Evolutionary conservation across 2,888 invertebrate genomes (phyloP).

Genomic region (Podabrus alpinus): DNA sequence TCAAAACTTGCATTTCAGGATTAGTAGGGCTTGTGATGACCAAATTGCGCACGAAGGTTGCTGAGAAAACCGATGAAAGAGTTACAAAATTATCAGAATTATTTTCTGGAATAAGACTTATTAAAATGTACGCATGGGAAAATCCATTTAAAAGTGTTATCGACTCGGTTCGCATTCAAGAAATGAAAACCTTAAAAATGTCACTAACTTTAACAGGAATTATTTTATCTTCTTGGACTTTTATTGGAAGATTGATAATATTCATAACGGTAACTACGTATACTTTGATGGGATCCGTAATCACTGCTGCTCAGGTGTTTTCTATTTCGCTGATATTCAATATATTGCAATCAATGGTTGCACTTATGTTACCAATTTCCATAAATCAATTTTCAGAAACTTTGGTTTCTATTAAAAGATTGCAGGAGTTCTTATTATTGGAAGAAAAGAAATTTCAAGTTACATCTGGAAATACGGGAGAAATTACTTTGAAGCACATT

Average conservation of each 20-base stretch:
- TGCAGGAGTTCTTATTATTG: conserved; percentile 61
- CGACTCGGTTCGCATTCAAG: background rate
- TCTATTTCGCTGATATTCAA: background rate
- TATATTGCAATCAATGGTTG: background rate
- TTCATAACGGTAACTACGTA: background rate
- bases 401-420: conserved; percentile 58
- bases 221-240: background rate
- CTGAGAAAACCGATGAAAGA: background rate
- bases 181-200: background rate
- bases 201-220: background rate
- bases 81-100: background rate
- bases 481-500: conserved; percentile 40
- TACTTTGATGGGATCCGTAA: background rate
- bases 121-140: background rate
- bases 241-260: background rate
- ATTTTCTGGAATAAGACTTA: background rate
- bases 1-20: background rate
- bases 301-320: background rate
- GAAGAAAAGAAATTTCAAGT: conserved; percentile 58
- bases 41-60: background rate
- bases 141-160: background rate
- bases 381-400: conserved; percentile 58
- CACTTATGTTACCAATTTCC: background rate
- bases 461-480: conserved; percentile 17
- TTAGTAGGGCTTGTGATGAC: background rate